Base-by-base conservation (phyloP, 2,888 invertebrate species). In the Alsophila aescularia region DNA sequence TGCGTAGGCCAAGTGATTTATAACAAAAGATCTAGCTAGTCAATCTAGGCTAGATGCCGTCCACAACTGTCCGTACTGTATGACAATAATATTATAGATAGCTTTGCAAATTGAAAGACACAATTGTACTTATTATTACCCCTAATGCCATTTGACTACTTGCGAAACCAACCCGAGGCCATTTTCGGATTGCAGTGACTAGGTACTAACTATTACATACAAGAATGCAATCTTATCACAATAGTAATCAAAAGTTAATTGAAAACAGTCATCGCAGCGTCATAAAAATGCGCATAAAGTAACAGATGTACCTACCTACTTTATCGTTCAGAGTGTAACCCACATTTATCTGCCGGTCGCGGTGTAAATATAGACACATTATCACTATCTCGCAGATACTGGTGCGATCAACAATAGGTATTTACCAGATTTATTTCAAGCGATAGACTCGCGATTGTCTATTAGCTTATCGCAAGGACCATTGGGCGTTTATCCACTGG, bases 351-450 rank as follows among this genome's bases (percentile, higher is more conserved):
- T 44, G 31, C 14, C 15, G 8, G n/a, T n/a, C n/a, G n/a, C n/a
- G n/a, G 14, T 13, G 42, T 51, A 58, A 51, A 52, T 40, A 54
- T 58, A 56, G 21, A 31, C 42, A 32, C 41, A 43, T 47, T 52
- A 58, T 55, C 49, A 49, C 10, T 48, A 31, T 41, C 50, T 44
- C 24, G 16, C 10, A 42, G 51, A 48, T 55, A 56, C 41, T 21
- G 24, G 7, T 10, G 14, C 9, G 13, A 40, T 35, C 14, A 15
- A 47, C 31, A 42, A 32, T 27, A 41, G 35, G 10, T 8, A 6
- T 24, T 44, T 24, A 31, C 13, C 8, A 35, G 35, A 37, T 51
- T 42, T 31, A 10, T 29, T 16, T 37, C 2, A 9, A 14, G 14
- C 12, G 24, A 24, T 24, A 24, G 24, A 24, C 24, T 4, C 24